Evolutionary conservation across 2,113 vertebrate genomes (phyloP), one percentile per base, ranked within the genome.

Genomic region (Lycaon pictus): DNA sequence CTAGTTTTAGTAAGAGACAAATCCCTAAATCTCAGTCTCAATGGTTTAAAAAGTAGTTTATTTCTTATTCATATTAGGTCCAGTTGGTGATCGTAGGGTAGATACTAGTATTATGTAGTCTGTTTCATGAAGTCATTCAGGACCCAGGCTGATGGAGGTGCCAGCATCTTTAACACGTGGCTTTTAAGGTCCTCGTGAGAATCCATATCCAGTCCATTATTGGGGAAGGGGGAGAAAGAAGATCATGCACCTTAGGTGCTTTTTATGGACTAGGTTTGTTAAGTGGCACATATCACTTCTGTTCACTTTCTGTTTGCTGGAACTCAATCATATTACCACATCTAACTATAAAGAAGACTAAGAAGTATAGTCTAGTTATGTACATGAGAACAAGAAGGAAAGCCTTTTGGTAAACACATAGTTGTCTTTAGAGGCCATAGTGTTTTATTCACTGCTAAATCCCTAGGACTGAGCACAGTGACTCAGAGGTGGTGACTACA

Each of bases 91-190:
- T 89, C 5, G 22, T 10, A 90, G 20, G 16, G 19, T 62, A 53
- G 53, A 2, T 62, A 12, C 2, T 77, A 71, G 11, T 72, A 10
- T 55, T 84, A 58, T 72, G 19, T 84, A 10, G 60, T 94, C 56
- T 67, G 19, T n/a, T 35, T 13, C 27, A 53, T 37, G n/a, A 96
- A 96, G 2, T 87, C 25, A 88, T 83, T 96, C 20, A 95, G 48
- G 20, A 81, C 2, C 3, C 15, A 76, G 35, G 37, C 37, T 65
- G n/a, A 91, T 51, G 12, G 43, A 29, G 9, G 43, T n/a, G 20
- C 4, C 48, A 95, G 62, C n/a, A 71, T 76, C 29, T 74, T 89
- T 92, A 90, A 20, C 13, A 86, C 56, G n/a, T 80, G 19, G 2
- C 53, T 97, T 91, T 58, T 29, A 65, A 72, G 65, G 11, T 96